Conservation (phyloP, 2,113 vertebrate genomes). For the Tor tambroides region DNA sequence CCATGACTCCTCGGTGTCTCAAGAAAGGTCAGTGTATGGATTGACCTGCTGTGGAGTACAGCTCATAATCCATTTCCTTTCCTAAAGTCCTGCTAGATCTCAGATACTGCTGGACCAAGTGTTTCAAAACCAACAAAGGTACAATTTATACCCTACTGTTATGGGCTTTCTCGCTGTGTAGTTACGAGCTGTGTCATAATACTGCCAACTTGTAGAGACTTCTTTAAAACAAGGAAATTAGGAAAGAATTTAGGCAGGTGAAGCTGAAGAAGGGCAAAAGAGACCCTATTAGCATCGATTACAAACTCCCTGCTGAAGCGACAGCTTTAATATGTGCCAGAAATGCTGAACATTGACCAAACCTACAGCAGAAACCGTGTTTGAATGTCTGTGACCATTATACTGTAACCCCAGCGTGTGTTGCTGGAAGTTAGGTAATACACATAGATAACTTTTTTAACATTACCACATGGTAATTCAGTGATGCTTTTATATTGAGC, state of each 20-base stretch:
- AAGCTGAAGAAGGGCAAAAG: not conserved
- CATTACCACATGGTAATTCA: conserved; percentile 62
- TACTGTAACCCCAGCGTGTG: conserved; percentile 8
- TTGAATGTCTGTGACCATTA: conserved; percentile 21
- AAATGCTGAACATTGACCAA: not conserved
- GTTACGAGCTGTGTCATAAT: not conserved
- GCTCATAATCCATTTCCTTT: conserved; percentile 46
- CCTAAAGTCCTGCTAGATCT: not conserved
- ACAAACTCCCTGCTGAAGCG: not conserved
- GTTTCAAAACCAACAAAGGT: not conserved
- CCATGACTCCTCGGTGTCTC: conserved; percentile 8
- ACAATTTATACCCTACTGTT: not conserved
- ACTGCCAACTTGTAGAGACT: not conserved
- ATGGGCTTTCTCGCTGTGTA: too few species aligned
- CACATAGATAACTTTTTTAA: conserved; percentile 35
- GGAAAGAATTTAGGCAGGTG: not conserved
- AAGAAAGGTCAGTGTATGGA: conserved; percentile 34
- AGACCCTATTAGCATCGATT: not conserved
- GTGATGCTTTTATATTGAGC: conserved; percentile 59
- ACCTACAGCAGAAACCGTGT: not conserved
- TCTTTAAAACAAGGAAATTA: conserved; percentile 20
- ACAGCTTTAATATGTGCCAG: not conserved
- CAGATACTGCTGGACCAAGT: not conserved
- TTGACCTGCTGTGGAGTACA: not conserved
- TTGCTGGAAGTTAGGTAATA: conserved; percentile 55